Base-by-base conservation (phyloP, 2,113 vertebrate genomes). In the Silurus glanis region DNA sequence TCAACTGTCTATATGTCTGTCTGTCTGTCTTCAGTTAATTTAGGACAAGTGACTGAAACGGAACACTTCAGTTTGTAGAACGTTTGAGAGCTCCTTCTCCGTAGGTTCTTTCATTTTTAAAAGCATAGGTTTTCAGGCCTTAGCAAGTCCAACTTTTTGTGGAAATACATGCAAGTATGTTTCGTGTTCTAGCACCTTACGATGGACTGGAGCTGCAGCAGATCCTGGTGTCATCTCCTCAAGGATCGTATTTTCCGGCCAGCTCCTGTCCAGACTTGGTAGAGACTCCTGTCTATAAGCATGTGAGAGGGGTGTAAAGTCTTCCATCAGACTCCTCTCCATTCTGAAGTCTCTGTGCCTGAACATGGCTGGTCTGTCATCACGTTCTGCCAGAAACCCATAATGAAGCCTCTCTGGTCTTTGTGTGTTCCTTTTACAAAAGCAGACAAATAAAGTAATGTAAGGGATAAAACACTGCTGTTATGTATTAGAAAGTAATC, bases 321-420 rank as follows among this genome's bases (percentile, higher is more conserved):
- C 85, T 23, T 90, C 72, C 6, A 2, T 71, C 19, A 53, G 58
- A 1, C 23, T 58, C 6, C 56, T 51, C 2, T 91, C 89, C 58
- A 5, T 66, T 17, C 81, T 66, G 85, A 89, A 55, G 28, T 90
- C 82, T 0, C 59, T 28, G 23, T 19, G 47, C 86, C 75, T 82
- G 80, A 75, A 59, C 19, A 82, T 58, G 25, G 37, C 12, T 8
- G 47, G 25, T 80, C 62, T 80, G 6, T 89, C 87, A 2, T 90
- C 64, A 23, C 55, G 37, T 23, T 90, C 74, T 4, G 45, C 83
- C 37, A 80, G 71, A n/a, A 90, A 88, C n/a, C 67, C 90, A 74
- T 67, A 80, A 9, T n/a, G 51, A 37, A 66, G 8, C 28, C 62
- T 72, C 5, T 83, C 83, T 28, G 83, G 72, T 16, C 58, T 83